Percentiles rank a stretch among this genome's conserved stretches.
phyloP scores from a whole-genome alignment of 2,888 invertebrate species.

The Cremastinae sp. region DNA sequence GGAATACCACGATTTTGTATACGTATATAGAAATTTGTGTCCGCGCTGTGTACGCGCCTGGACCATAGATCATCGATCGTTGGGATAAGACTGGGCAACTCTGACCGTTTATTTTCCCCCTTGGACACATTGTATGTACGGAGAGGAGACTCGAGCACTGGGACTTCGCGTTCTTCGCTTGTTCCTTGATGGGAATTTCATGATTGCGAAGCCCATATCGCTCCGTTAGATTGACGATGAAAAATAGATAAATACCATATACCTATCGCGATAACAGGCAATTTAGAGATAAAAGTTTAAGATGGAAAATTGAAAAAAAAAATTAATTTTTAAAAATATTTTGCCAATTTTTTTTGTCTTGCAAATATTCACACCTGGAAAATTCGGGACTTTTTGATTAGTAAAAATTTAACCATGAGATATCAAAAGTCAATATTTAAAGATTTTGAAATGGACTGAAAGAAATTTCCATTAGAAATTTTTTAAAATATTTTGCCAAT shows the following conservation, averaged over 20 bases:
- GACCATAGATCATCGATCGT: slow-evolving; percentile 60
- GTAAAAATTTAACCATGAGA: too few relatives aligned
- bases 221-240: slow-evolving; percentile 40
- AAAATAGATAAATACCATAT: slow-evolving; percentile 15
- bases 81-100: slow-evolving; percentile 51
- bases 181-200: slow-evolving; percentile 36
- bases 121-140: too few relatives aligned
- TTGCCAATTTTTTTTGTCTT: too few relatives aligned
- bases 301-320: slow-evolving; percentile 1
- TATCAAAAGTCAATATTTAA: too few relatives aligned
- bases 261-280: background rate
- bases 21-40: background rate
- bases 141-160: slow-evolving; percentile 32
- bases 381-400: too few relatives aligned
- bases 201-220: slow-evolving; percentile 43
- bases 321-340: too few relatives aligned
- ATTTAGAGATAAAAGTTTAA: slow-evolving; percentile 1
- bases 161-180: slow-evolving; percentile 24
- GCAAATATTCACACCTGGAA: too few relatives aligned
- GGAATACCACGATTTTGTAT: slow-evolving; percentile 26
- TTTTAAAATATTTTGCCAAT: too few relatives aligned
- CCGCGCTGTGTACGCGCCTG: slow-evolving; percentile 19
- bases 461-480: too few relatives aligned
- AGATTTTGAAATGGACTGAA: too few relatives aligned
- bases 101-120: slow-evolving; percentile 45